Evolutionary conservation across 2,113 vertebrate genomes (phyloP).

Genomic region (Sturnus vulgaris): DNA sequence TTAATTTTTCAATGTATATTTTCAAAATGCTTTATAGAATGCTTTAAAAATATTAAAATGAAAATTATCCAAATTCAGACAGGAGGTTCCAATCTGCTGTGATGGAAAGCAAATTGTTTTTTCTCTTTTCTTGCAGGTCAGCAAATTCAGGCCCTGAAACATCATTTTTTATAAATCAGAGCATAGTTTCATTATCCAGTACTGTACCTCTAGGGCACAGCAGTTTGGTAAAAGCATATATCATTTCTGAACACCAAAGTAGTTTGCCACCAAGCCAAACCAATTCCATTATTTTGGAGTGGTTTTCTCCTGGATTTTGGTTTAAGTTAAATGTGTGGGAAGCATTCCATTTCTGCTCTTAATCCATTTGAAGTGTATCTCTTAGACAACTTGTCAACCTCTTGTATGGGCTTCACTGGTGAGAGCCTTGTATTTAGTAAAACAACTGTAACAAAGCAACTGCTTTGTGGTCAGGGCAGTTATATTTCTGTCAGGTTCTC

Average conservation of each 20-base stretch:
- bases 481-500: conserved; percentile 4
- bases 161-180: neutral
- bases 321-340: neutral
- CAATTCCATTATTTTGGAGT: neutral
- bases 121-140: neutral
- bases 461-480: conserved; percentile 3
- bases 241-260: neutral
- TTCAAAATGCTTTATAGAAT: neutral
- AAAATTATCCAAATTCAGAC: neutral
- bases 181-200: neutral
- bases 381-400: neutral
- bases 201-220: neutral
- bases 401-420: neutral
- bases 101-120: neutral
- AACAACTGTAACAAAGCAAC: neutral
- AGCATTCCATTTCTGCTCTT: neutral
- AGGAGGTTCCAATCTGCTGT: neutral
- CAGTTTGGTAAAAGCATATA: neutral
- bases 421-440: neutral
- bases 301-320: neutral
- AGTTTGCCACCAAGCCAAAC: neutral
- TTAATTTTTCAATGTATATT: neutral
- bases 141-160: neutral
- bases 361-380: neutral
- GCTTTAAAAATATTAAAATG: neutral